These are phyloP conservation scores for Epinephelus lanceolatus DNA, from an alignment of 2,113 vertebrate genomes.

Conservation along the genomic window DNA sequence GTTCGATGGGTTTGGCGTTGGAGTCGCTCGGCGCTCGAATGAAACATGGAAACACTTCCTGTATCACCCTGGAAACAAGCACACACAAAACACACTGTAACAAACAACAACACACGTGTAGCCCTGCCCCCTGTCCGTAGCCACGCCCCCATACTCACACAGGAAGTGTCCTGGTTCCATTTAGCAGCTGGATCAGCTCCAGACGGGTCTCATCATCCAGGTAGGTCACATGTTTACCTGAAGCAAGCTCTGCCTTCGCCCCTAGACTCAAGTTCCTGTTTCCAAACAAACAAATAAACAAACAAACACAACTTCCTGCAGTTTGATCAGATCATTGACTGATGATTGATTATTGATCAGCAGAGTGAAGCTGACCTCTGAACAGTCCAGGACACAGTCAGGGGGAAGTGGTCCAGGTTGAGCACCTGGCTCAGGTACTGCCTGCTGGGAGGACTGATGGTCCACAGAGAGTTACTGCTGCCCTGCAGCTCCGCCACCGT, in stretches of 20 bases:
- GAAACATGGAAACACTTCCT: conserved; percentile 90
- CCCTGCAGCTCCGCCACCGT: conserved; percentile 61
- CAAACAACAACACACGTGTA: background rate
- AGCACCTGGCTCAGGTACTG: conserved; percentile 64
- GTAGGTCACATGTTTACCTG: conserved; percentile 71
- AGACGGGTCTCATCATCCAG: conserved; percentile 68
- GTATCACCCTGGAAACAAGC: conserved; percentile 84
- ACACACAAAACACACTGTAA: background rate
- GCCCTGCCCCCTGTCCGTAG: background rate
- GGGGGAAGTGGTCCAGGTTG: conserved; percentile 61
- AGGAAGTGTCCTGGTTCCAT: conserved; percentile 70
- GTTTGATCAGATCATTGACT: background rate
- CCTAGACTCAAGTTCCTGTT: conserved; percentile 65
- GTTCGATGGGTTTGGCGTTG: conserved; percentile 92
- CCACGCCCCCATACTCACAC: conserved; percentile 61
- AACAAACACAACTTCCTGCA: too few relatives aligned
- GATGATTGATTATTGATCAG: background rate
- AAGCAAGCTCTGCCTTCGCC: conserved; percentile 60
- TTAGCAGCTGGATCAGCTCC: conserved; percentile 75
- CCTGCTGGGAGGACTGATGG: conserved; percentile 71
- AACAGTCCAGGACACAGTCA: conserved; percentile 65
- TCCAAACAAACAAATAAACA: background rate
- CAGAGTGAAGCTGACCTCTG: conserved; percentile 43
- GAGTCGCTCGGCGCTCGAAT: conserved; percentile 93
- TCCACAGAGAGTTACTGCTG: conserved; percentile 72